Conservation (phyloP, 2,888 invertebrate genomes). For the Drosophila kokeensis region DNA sequence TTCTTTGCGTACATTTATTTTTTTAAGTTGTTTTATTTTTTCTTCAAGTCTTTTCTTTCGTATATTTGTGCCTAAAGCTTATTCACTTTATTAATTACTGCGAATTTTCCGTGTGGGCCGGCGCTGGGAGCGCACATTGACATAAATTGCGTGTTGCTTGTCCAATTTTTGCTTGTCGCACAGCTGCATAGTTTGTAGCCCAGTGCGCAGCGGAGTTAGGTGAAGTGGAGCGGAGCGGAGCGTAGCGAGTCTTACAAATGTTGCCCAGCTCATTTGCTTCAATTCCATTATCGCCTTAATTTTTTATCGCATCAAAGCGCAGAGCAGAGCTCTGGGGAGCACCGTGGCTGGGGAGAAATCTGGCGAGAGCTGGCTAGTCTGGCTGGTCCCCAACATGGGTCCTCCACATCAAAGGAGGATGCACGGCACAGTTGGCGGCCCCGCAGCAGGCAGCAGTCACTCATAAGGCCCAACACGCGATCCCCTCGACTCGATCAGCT, state of each 20-base stretch:
- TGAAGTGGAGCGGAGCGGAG: neutral
- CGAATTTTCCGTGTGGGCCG: constrained; percentile 79
- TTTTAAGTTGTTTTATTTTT: constrained; percentile 6
- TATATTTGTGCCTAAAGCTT: constrained; percentile 40
- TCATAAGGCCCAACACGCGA: constrained; percentile 77
- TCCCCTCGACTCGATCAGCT: constrained; percentile 51
- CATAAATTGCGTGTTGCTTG: constrained; percentile 82
- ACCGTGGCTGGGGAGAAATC: neutral
- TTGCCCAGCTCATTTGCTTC: constrained; percentile 83
- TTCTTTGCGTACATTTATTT: constrained; percentile 31
- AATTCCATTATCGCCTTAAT: constrained; percentile 85
- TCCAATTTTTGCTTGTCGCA: constrained; percentile 82
- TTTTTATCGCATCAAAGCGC: constrained; percentile 84
- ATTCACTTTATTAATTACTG: constrained; percentile 72
- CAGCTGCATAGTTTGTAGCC: constrained; percentile 69
- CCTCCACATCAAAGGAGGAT: constrained; percentile 84
- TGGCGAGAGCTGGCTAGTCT: constrained; percentile 1
- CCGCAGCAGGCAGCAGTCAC: constrained; percentile 76
- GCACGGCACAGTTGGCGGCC: constrained; percentile 81
- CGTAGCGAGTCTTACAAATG: constrained; percentile 72
- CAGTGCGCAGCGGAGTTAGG: constrained; percentile 4
- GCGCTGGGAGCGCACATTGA: constrained; percentile 75
- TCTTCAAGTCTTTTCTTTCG: constrained; percentile 11
- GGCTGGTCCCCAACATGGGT: constrained; percentile 56
- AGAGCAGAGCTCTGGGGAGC: constrained; percentile 37